Percentiles rank a stretch among this genome's conserved stretches.
Evolutionary conservation across 2,797 vertebrate species (phyloP).

Genomic region (Peromyscus eremicus): DNA sequence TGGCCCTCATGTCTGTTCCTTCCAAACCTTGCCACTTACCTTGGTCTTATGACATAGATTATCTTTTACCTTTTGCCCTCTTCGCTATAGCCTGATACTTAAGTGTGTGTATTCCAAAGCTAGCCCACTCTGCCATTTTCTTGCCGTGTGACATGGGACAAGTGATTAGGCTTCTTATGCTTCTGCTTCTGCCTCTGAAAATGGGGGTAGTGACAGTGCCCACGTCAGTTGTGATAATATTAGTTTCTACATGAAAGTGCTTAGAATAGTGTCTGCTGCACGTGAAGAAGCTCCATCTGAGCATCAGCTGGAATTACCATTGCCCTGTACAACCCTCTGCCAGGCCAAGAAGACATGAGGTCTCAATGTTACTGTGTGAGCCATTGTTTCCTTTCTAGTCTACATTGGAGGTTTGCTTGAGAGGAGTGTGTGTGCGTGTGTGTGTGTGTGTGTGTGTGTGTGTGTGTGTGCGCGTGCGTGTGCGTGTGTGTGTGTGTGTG

Average conservation of each 20-base stretch:
- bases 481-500: not conserved
- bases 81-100: not conserved
- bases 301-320: not conserved
- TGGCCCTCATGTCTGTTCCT: not conserved
- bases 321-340: not conserved
- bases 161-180: not conserved
- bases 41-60: not conserved
- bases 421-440: not conserved
- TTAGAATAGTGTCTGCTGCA: not conserved
- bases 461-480: not conserved
- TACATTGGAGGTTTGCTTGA: not conserved
- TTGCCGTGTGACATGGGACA: not conserved
- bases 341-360: not conserved
- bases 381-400: not conserved
- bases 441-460: not conserved
- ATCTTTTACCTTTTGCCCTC: not conserved
- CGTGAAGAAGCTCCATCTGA: not conserved
- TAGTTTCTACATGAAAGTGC: not conserved
- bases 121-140: not conserved
- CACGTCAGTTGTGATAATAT: not conserved
- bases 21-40: not conserved
- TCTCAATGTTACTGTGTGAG: not conserved
- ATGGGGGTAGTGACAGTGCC: not conserved
- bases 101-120: not conserved
- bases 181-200: slow-evolving; percentile 32